Base-by-base conservation (phyloP, 2,113 vertebrate genomes). In the Gavia stellata region DNA sequence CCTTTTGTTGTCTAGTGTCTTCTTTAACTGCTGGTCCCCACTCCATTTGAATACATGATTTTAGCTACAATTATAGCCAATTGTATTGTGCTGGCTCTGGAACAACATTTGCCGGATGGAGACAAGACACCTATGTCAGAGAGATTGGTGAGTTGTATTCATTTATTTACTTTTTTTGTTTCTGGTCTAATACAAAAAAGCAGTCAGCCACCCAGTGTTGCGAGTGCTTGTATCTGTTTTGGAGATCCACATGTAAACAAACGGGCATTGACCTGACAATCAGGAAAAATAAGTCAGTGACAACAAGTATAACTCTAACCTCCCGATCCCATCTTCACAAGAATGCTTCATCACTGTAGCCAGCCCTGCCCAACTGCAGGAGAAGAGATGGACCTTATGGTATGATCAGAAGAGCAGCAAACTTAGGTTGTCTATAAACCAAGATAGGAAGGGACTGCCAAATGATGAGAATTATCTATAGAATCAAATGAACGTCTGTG, bases 11-110 rank as follows among this genome's bases (percentile, higher is more conserved):
- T 44, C 53, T 75, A 17, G 56, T 77, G 55, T 95, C 20, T 97
- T 98, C 98, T 97, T 99, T 99, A 98, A 99, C 98, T 40, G 17
- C 58, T 79, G 47, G 40, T 84, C 59, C 45, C 31, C 95, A 99
- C 99, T 99, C 99, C 99, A 73, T 99, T 99, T 96, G 99, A 99
- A 97, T 99, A 99, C 96, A 99, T 99, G 99, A 99, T 99, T 97
- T 98, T 99, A 97, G 99, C 99, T 96, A 99, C 99, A 94, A 99
- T 99, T 91, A 99, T 99, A 92, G 99, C 99, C 94, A 99, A 99
- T 98, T 99, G 99, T 97, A 99, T 99, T 14, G 99, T 99, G 74
- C 95, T 99, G 98, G 99, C 99, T 13, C 92, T 99, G 98, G 99
- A 99, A 94, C 99, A 99, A 92, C 99, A 99, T 97, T 98, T 99